Conservation (phyloP, 2,113 vertebrate species). For the Mustela nigripes region DNA sequence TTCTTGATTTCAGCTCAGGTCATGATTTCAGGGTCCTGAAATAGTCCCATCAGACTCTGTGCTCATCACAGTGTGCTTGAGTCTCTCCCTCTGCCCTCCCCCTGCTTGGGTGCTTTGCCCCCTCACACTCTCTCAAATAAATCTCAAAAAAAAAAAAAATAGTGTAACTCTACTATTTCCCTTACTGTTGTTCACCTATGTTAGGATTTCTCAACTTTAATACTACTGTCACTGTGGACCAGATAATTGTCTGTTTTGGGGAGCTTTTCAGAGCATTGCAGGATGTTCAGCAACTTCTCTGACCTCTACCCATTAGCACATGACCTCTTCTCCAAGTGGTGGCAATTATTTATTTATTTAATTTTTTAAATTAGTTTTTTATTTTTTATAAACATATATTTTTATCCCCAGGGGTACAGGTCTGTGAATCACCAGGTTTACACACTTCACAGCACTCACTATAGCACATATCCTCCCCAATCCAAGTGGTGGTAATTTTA, state of each 20-base stretch:
- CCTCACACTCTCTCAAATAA: not conserved
- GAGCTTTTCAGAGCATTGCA: not conserved
- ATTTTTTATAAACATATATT: too few relatives aligned
- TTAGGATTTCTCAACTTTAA: not conserved
- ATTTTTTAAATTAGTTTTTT: too few relatives aligned
- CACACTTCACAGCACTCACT: too few relatives aligned
- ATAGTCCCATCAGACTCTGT: not conserved
- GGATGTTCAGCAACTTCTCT: not conserved
- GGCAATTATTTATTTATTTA: not conserved
- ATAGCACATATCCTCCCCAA: too few relatives aligned
- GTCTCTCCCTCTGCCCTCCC: too few relatives aligned
- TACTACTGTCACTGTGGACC: not conserved
- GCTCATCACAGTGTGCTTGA: too few relatives aligned
- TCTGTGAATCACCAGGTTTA: too few relatives aligned
- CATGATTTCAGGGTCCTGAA: not conserved
- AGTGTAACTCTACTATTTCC: not conserved
- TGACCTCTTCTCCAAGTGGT: not conserved
- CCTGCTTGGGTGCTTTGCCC: not conserved
- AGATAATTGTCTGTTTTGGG: not conserved
- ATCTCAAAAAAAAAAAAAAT: not conserved
- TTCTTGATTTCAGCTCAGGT: not conserved
- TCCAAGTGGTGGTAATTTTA: not conserved
- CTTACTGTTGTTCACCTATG: not conserved
- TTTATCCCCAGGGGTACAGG: too few relatives aligned
- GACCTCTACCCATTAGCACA: not conserved